A percentile compares a stretch with the other conserved stretches of the same genome.
These are phyloP conservation scores for Silurus aristotelis DNA, from an alignment of 2,797 vertebrate species.

Conservation along the genomic window DNA sequence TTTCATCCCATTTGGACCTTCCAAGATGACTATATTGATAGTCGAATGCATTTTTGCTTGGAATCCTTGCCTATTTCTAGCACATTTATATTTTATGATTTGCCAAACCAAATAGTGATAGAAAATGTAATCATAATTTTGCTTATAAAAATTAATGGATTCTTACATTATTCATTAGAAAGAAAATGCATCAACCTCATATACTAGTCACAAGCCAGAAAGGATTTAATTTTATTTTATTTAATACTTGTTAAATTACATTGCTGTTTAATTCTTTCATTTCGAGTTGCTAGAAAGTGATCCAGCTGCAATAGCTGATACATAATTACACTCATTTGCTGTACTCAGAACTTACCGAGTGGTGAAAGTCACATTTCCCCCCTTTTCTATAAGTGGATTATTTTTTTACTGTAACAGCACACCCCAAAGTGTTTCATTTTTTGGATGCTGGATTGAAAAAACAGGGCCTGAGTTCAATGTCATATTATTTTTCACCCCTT, in stretches of 20 bases:
- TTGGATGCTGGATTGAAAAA: background rate
- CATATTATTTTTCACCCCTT: background rate
- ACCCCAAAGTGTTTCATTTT: background rate
- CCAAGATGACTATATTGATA: background rate
- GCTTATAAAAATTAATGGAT: background rate
- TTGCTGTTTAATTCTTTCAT: background rate
- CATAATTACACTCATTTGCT: background rate
- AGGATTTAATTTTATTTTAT: background rate
- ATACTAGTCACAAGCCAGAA: background rate
- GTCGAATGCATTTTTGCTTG: background rate
- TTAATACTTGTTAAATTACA: background rate
- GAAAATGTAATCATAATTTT: background rate
- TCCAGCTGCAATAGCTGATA: background rate
- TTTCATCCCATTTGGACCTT: background rate
- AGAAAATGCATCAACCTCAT: background rate
- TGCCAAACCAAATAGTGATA: slow-evolving; percentile 26
- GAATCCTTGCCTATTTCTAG: background rate
- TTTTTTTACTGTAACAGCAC: background rate
- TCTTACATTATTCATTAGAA: background rate
- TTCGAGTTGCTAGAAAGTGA: background rate
- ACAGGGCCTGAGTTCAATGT: background rate
- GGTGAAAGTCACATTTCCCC: too few relatives aligned
- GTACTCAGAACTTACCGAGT: background rate
- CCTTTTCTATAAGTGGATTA: background rate
- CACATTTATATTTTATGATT: slow-evolving; percentile 51